These are phyloP conservation scores for Thalpophila matura DNA, from an alignment of 2,888 invertebrate genomes.

Conservation along the genomic window DNA sequence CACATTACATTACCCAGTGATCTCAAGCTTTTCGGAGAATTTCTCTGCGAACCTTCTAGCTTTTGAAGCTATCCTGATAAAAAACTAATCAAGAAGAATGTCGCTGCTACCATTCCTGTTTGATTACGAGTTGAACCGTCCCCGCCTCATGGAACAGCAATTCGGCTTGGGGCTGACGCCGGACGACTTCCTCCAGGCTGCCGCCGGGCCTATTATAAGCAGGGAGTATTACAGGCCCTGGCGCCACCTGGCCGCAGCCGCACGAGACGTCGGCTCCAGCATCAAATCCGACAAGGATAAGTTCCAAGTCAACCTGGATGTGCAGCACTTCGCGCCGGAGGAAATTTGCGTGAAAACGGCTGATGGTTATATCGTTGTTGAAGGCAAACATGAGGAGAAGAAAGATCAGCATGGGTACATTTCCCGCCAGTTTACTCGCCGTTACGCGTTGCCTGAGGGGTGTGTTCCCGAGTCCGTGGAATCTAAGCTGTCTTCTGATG, in stretches of 20 bases:
- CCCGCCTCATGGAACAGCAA: slow-evolving; percentile 87
- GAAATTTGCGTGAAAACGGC: slow-evolving; percentile 94
- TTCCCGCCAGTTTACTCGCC: slow-evolving; percentile 94
- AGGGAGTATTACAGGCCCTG: slow-evolving; percentile 84
- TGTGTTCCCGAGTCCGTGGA: slow-evolving; percentile 93
- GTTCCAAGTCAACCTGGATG: slow-evolving; percentile 92
- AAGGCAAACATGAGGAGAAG: slow-evolving; percentile 95
- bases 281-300: slow-evolving; percentile 88
- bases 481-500: slow-evolving; percentile 94
- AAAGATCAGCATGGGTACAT: slow-evolving; percentile 94
- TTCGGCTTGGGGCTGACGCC: slow-evolving; percentile 88
- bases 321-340: slow-evolving; percentile 94
- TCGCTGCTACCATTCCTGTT: slow-evolving; percentile 87
- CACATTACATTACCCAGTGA: no score
- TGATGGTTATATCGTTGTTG: slow-evolving; percentile 93
- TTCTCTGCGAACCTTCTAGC: slow-evolving; percentile 26
- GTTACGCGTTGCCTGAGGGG: slow-evolving; percentile 94
- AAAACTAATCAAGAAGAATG: slow-evolving; percentile 72
- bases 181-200: slow-evolving; percentile 82
- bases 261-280: slow-evolving; percentile 88
- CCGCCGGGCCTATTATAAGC: slow-evolving; percentile 70
- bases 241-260: slow-evolving; percentile 85
- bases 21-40: slow-evolving; percentile 30
- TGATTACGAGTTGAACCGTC: slow-evolving; percentile 76
- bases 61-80: slow-evolving; percentile 24